These are phyloP conservation scores for Tetramorium alpestre DNA, from an alignment of 1,140 invertebrate species.

Conservation along the genomic window DNA sequence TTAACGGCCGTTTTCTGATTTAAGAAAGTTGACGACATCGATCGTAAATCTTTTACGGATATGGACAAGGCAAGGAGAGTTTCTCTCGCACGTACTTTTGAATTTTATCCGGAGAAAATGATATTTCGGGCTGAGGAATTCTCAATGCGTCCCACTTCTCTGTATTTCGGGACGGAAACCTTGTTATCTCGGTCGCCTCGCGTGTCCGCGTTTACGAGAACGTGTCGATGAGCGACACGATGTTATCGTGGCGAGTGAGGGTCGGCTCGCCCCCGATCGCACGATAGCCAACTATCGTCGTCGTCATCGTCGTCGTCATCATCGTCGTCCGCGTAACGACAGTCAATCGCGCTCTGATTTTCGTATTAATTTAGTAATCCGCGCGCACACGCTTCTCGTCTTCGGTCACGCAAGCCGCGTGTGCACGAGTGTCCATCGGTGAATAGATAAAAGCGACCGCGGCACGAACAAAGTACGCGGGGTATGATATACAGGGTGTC, in stretches of 20 bases:
- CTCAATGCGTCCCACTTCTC: not conserved
- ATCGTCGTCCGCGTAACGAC: constrained; percentile 30
- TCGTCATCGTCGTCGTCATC: not conserved
- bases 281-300: constrained; percentile 27
- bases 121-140: constrained; percentile 23
- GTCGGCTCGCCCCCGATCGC: constrained; percentile 40
- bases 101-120: constrained; percentile 4
- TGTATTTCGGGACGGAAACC: constrained; percentile 3
- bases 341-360: constrained; percentile 60
- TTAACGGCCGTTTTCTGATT: constrained; percentile 25
- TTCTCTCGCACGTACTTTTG: not conserved
- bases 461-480: constrained; percentile 21
- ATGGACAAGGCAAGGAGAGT: not conserved
- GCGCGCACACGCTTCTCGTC: constrained; percentile 47
- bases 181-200: constrained; percentile 10
- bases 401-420: constrained; percentile 55
- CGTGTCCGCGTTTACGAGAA: constrained; percentile 41
- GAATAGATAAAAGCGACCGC: constrained; percentile 47
- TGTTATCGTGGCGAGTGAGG: constrained; percentile 28
- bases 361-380: constrained; percentile 59
- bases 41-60: constrained; percentile 51
- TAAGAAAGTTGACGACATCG: constrained; percentile 45
- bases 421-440: constrained; percentile 47
- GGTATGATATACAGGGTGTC: constrained; percentile 18
- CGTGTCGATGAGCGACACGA: constrained; percentile 30